Base-by-base conservation (phyloP, 1,140 invertebrate genomes). In the Drosophila subpulchrella region DNA sequence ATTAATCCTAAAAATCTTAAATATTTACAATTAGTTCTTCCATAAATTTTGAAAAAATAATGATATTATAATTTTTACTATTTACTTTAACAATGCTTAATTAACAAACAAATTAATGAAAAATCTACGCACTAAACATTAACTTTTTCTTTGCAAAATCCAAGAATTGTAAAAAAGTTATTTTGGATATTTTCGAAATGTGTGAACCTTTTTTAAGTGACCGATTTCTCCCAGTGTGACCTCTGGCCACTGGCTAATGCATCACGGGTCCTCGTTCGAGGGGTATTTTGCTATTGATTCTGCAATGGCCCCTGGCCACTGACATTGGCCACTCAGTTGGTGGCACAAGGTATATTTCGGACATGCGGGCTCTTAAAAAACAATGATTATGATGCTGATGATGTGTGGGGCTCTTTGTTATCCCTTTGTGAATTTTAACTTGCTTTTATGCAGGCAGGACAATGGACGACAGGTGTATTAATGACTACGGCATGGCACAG, bases 401-500 rank as follows among this genome's bases (percentile, higher is more conserved):
- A 50, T 71, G 68, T 44, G 66, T 27, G 32, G 48, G 47, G 24
- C 63, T 30, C 59, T 71, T 71, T 60, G 47, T 53, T 36, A 71
- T 71, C 53, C 38, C 36, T 70, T 50, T 72, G 68, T 41, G 20
- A 50, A 72, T 58, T 48, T 41, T 10, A 58, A 72, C 41, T 42
- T 41, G 12, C 30, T 17, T 41, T 71, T 41, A 71, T 72, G 68
- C 66, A 42, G 68, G 68, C 65, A 17, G 27, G 32, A 3, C 15
- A 32, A 6, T 6, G 63, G 65, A 36, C 51, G 54, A 48, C 65
- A 71, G 39, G 42, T 41, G 66, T 39, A 47, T 71, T 71, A 71
- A 71, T 72, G 51, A 56, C 65, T 58, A 72, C 66, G 66, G 44
- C 68, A 72, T 50, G 66, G 68, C 68, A 71, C 44, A 72, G 51